Conservation (phyloP, 2,113 vertebrate species). For the Pteropus alecto region DNA sequence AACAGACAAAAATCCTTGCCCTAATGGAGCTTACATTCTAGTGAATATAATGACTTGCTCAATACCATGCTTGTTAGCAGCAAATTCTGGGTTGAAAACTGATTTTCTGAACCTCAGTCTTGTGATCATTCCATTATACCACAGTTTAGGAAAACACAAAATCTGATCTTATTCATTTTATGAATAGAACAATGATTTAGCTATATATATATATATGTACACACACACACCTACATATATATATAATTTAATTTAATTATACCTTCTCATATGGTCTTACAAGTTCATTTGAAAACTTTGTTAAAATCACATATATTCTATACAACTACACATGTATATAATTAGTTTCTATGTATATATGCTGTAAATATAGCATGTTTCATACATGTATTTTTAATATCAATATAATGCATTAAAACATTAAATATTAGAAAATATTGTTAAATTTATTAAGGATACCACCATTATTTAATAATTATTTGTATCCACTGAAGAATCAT, state of each 20-base stretch:
- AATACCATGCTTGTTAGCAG: no score
- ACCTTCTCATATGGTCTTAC: not conserved
- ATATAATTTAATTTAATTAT: no score
- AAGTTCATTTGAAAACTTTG: not conserved
- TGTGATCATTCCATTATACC: not conserved
- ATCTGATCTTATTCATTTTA: not conserved
- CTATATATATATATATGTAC: no score
- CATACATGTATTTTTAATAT: not conserved
- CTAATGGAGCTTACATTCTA: not conserved
- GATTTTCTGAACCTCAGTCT: not conserved
- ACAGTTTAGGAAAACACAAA: not conserved
- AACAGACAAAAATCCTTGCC: not conserved
- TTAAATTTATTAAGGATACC: not conserved
- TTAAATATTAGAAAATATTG: not conserved
- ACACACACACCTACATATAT: not conserved
- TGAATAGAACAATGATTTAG: not conserved
- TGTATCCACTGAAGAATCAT: not conserved
- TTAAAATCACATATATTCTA: not conserved
- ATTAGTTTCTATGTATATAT: not conserved
- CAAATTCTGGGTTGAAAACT: not conserved
- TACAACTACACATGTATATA: not conserved
- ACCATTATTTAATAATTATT: not conserved
- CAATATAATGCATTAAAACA: not conserved
- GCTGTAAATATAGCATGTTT: not conserved
- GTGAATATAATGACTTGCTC: not conserved